Conservation (phyloP, 2,888 invertebrate species). For the Anthophora plumipes region DNA sequence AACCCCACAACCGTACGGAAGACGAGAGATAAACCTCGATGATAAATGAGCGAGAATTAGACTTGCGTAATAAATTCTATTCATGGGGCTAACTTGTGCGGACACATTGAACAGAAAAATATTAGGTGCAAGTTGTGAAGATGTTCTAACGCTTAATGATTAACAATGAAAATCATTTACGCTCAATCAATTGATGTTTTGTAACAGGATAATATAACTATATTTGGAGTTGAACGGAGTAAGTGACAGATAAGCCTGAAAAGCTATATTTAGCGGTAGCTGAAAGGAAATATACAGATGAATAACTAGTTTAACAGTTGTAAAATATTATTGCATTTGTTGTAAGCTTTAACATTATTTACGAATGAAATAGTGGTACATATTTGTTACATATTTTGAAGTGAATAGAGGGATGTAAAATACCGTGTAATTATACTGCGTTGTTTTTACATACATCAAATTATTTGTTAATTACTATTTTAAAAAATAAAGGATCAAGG, state of each 20-base stretch:
- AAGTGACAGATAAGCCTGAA: no score
- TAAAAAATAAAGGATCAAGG: background rate
- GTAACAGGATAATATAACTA: background rate
- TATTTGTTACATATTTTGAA: no score
- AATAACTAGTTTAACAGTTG: no score
- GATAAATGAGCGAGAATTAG: background rate
- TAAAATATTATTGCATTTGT: no score
- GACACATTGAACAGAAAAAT: background rate
- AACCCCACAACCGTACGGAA: slow-evolving; percentile 13
- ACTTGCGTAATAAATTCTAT: background rate
- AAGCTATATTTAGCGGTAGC: no score
- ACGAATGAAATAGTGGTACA: no score
- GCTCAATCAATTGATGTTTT: background rate
- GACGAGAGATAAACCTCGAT: slow-evolving; percentile 32
- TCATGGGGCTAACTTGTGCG: background rate
- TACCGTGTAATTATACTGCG: no score
- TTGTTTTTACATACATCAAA: background rate
- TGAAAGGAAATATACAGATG: no score
- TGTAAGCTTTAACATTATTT: no score
- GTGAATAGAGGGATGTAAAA: background rate
- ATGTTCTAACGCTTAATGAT: background rate
- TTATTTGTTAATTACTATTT: background rate
- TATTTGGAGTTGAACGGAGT: background rate
- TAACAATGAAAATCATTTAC: background rate
- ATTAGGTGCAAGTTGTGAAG: background rate